These are phyloP conservation scores for Linepithema humile DNA, from an alignment of 1,140 invertebrate genomes.

Conservation along the genomic window DNA sequence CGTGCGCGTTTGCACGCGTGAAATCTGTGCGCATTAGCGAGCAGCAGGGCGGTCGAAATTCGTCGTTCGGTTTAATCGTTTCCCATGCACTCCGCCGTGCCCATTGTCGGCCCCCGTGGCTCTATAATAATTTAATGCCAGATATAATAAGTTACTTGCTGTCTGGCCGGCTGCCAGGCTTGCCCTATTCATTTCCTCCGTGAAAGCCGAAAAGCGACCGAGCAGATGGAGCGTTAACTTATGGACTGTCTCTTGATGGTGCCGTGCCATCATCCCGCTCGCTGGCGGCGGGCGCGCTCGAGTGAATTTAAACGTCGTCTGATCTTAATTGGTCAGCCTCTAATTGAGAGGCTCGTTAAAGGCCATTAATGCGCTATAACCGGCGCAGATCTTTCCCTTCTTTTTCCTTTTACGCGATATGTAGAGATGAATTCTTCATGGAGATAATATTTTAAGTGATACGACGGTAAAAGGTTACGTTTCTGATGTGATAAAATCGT, in stretches of 20 bases:
- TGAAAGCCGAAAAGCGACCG: constrained; percentile 80
- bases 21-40: constrained; percentile 60
- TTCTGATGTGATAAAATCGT: background rate
- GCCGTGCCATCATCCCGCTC: constrained; percentile 46
- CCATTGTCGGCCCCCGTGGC: constrained; percentile 78
- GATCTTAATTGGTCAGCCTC: constrained; percentile 77
- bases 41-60: constrained; percentile 68
- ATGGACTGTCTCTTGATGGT: constrained; percentile 77
- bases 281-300: constrained; percentile 66
- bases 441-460: background rate
- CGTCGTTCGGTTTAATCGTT: constrained; percentile 81
- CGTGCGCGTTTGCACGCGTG: constrained; percentile 37
- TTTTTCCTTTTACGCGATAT: constrained; percentile 2
- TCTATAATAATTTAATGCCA: constrained; percentile 85
- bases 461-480: too few relatives aligned
- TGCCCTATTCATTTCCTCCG: constrained; percentile 82
- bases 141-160: constrained; percentile 85
- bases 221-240: constrained; percentile 81
- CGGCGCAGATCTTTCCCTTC: background rate
- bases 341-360: constrained; percentile 79
- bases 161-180: constrained; percentile 81
- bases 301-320: constrained; percentile 74
- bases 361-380: constrained; percentile 70
- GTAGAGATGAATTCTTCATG: background rate
- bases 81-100: constrained; percentile 83